These are phyloP conservation scores for Lathamus discolor DNA, from an alignment of 2,113 vertebrate species.

Conservation along the genomic window DNA sequence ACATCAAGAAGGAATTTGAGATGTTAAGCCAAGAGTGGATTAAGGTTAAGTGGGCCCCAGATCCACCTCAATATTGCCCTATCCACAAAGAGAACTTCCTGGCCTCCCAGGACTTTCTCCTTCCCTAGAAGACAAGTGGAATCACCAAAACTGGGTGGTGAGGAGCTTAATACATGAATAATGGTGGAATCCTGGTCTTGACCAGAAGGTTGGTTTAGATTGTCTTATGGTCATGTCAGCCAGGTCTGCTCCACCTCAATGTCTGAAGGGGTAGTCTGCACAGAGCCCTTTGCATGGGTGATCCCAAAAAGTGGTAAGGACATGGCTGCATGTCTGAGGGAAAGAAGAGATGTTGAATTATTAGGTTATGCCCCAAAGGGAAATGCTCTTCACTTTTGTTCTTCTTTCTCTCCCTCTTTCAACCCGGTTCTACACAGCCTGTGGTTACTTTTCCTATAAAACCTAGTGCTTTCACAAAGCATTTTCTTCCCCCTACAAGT, in stretches of 20 bases:
- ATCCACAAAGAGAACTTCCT: neutral
- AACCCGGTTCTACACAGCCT: fast-evolving
- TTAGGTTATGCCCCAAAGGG: neutral
- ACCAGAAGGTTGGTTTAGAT: neutral
- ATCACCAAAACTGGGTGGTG: fast-evolving
- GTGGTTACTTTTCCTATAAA: neutral
- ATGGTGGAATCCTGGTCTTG: neutral
- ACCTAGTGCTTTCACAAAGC: neutral
- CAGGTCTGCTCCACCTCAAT: neutral
- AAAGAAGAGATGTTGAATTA: neutral
- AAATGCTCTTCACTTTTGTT: neutral
- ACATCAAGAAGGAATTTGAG: neutral
- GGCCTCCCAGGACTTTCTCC: neutral
- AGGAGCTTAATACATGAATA: neutral
- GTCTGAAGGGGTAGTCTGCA: neutral
- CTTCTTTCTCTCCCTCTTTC: neutral
- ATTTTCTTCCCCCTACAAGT: neutral
- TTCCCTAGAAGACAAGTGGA: neutral
- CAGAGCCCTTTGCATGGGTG: neutral
- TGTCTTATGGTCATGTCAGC: neutral
- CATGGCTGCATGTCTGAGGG: neutral
- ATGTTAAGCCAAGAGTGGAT: neutral
- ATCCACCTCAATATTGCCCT: neutral
- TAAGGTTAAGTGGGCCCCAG: neutral
- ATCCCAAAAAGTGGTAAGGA: neutral